phyloP scores from a whole-genome alignment of 2,888 invertebrate genomes.

The Ennomos erosarius region DNA sequence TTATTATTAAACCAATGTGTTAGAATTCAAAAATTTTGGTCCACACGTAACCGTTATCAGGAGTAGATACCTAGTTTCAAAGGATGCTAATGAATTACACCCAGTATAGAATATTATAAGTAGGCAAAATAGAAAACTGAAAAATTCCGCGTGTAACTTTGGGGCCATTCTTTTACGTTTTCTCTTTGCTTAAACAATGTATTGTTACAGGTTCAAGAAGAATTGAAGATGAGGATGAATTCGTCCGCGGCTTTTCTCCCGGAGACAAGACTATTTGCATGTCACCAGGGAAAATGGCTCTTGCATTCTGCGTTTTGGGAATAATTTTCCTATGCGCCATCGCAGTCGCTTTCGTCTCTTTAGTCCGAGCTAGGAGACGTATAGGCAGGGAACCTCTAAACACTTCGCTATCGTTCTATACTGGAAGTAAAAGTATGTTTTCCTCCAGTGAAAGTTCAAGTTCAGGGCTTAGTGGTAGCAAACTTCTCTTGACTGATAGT shows the following conservation, averaged over 20 bases:
- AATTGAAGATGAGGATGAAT: conserved; percentile 74
- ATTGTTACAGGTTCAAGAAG: conserved; percentile 69
- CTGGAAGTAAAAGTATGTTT: conserved; percentile 86
- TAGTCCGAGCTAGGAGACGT: conserved; percentile 86
- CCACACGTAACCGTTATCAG: too few species aligned
- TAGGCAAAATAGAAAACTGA: too few species aligned
- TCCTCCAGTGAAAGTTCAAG: conserved; percentile 86
- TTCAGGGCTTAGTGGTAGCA: conserved; percentile 86
- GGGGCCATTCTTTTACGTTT: too few species aligned
- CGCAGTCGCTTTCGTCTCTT: conserved; percentile 88
- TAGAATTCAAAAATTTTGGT: too few species aligned
- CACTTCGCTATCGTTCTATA: conserved; percentile 85
- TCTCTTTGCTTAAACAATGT: too few species aligned
- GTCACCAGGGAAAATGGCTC: conserved; percentile 91
- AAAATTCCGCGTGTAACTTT: too few species aligned
- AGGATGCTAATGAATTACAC: too few species aligned
- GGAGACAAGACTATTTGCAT: conserved; percentile 89
- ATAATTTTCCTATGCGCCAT: conserved; percentile 90
- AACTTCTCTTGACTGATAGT: conserved; percentile 85
- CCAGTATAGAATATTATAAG: too few species aligned
- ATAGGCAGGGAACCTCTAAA: conserved; percentile 77
- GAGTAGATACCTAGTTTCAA: too few species aligned
- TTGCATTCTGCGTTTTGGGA: conserved; percentile 90
- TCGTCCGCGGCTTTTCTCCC: conserved; percentile 76
- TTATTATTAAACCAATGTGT: too few species aligned